Base-by-base conservation (phyloP, 2,797 vertebrate genomes). In the Pagetopsis macropterus region DNA sequence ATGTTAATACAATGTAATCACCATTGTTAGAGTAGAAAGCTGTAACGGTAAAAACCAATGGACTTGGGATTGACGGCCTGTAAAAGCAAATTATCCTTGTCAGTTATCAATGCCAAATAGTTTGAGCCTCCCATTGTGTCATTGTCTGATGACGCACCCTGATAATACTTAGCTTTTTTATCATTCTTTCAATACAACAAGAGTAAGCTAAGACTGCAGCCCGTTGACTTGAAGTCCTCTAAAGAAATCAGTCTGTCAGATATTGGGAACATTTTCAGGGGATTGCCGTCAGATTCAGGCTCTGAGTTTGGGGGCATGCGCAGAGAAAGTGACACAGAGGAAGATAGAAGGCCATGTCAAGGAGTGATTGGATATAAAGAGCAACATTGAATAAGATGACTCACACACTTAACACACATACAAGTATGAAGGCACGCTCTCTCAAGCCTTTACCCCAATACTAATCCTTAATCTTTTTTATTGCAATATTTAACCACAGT, bases 401-500 rank as follows among this genome's bases (percentile, higher is more conserved):
- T 54, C 48, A 81, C 27, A 68, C 64, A 55, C 56, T 41, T 41
- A 67, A 72, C 70, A 73, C 64, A 17, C 65, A 57, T 64, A 72
- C 5, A 45, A 75, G 60, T 72, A 49, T 48, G 33, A 12, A 59
- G 76, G 44, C 73, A 75, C 68, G 37, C 45, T 57, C 72, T 77
- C 78, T 78, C 75, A 79, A 84, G 46, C 76, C 45, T 54, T 78
- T 48, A 19, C 56, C 68, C 61, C 50, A 56, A 43, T 81, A 70
- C 85, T 84, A 86, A 89, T 89, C 86, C 84, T 72, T 89, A 87
- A 88, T 87, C 84, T 90, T 84, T 90, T 37, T 87, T 88, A 88
- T 90, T 88, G 84, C 84, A 87, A 89, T 90, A 91, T 92, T 88
- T 87, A 90, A 87, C 76, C 78, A 79, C 77, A 81, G 84, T 92